A percentile compares a stretch with the other conserved stretches of the same genome.
Evolutionary conservation across 2,888 invertebrate genomes (phyloP).

Genomic region (Polydrusus pterygomalis): DNA sequence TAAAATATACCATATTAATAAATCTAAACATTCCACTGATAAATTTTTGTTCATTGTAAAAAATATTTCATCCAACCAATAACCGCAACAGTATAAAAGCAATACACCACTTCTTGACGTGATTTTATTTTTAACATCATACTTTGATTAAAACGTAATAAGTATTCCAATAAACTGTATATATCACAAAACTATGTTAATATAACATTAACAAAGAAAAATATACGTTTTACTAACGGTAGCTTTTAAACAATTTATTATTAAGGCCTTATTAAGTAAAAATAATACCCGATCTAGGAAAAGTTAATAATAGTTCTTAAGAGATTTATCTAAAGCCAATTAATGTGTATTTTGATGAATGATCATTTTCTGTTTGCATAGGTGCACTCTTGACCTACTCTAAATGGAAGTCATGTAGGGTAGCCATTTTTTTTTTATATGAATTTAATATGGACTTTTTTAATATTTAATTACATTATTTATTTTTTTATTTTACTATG

Average conservation of each 20-base stretch:
- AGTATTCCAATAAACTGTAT: slow-evolving; percentile 33
- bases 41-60: neutral
- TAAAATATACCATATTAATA: no score
- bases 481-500: no score
- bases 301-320: slow-evolving; percentile 14
- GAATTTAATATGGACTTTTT: no score
- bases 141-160: neutral
- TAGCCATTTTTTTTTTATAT: neutral
- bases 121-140: neutral
- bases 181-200: slow-evolving; percentile 42
- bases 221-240: slow-evolving; percentile 38
- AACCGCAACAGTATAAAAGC: neutral
- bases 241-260: slow-evolving; percentile 31
- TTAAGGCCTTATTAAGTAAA: slow-evolving; percentile 40
- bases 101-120: neutral
- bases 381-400: slow-evolving; percentile 10
- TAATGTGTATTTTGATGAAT: slow-evolving; percentile 18
- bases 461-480: no score
- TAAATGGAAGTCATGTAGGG: neutral
- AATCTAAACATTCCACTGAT: no score
- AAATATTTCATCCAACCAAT: neutral
- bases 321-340: slow-evolving; percentile 17
- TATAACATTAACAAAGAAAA: slow-evolving; percentile 28
- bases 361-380: slow-evolving; percentile 2
- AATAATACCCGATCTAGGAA: slow-evolving; percentile 18